Percentiles rank a stretch among this genome's conserved stretches.
Evolutionary conservation across 2,888 invertebrate genomes (phyloP).

Genomic region (Seladonia tumulorum): DNA sequence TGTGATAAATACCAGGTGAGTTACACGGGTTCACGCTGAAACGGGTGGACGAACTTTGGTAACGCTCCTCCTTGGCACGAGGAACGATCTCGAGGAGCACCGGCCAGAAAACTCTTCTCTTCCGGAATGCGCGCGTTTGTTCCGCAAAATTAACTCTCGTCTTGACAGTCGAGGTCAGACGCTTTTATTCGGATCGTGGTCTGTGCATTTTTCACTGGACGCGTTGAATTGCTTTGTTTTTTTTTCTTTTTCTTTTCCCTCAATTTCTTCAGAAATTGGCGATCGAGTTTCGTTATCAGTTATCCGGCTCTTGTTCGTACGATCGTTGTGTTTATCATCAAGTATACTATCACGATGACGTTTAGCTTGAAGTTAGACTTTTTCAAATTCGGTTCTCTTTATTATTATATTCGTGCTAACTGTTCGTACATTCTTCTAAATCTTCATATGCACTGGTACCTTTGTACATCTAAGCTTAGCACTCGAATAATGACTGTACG

Average conservation of each 20-base stretch:
- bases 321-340: neutral
- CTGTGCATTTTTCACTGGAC: neutral
- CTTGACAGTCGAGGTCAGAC: neutral
- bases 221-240: neutral
- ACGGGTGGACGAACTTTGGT: neutral
- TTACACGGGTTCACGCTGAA: neutral
- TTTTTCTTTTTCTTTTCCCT: no score
- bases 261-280: no score
- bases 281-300: neutral
- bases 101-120: slow-evolving; percentile 1
- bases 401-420: neutral
- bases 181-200: neutral
- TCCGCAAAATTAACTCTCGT: neutral
- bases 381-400: no score
- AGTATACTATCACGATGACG: no score
- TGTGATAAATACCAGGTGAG: slow-evolving; percentile 10
- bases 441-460: no score
- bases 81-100: neutral
- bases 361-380: no score
- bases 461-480: no score
- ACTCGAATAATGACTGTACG: no score
- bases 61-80: neutral
- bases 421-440: neutral
- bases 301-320: neutral
- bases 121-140: neutral